Evolutionary conservation across 1,140 invertebrate genomes (phyloP).

Genomic region (Calephelis virginiensis): DNA sequence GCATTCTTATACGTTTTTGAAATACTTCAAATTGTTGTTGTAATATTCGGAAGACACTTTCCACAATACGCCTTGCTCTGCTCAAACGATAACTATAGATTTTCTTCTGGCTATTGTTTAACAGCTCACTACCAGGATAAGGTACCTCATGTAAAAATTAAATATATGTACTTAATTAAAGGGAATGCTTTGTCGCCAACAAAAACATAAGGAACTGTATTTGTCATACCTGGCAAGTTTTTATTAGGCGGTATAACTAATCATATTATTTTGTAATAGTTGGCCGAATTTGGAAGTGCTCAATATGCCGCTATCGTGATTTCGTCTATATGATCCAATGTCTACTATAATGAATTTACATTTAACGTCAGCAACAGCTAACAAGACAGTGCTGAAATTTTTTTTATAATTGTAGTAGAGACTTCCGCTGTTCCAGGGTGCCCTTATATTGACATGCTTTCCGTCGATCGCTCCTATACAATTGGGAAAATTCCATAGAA

Average conservation of each 20-base stretch:
- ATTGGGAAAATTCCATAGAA: constrained; percentile 1
- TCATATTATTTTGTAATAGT: constrained; percentile 18
- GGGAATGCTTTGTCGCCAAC: not conserved
- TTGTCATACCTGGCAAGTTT: constrained; percentile 22
- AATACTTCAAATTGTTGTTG: not conserved
- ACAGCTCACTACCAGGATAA: constrained; percentile 16
- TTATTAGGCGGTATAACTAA: constrained; percentile 18
- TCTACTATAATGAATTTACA: constrained; percentile 19
- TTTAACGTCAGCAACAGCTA: constrained; percentile 19
- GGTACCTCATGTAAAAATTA: too few species aligned
- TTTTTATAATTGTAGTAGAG: constrained; percentile 18
- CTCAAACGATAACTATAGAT: constrained; percentile 19
- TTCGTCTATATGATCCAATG: constrained; percentile 21
- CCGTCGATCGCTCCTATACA: too few species aligned
- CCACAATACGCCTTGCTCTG: constrained; percentile 17
- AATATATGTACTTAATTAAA: constrained; percentile 3
- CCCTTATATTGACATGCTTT: constrained; percentile 19
- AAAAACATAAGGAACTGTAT: constrained; percentile 13
- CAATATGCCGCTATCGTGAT: constrained; percentile 20
- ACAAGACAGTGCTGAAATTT: constrained; percentile 15
- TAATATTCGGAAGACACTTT: not conserved
- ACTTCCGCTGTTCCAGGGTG: constrained; percentile 22
- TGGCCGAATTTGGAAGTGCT: constrained; percentile 18
- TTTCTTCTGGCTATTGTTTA: constrained; percentile 9
- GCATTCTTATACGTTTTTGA: constrained; percentile 2